These are phyloP conservation scores for Drosophila engyochracea DNA, from an alignment of 2,888 invertebrate genomes.

Conservation along the genomic window DNA sequence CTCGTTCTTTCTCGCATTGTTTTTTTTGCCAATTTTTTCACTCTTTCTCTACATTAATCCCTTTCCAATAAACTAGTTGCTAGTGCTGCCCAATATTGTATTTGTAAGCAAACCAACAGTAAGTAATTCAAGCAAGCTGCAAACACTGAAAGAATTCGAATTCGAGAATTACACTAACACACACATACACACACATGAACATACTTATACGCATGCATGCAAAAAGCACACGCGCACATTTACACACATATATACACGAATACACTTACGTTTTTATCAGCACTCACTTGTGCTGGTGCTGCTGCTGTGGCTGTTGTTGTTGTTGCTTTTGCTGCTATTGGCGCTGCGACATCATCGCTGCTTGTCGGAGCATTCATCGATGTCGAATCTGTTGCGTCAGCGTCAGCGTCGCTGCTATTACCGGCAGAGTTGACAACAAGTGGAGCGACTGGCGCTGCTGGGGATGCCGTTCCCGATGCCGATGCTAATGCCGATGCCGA, in stretches of 20 bases:
- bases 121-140: constrained; percentile 44
- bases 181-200: neutral
- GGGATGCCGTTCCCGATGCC: constrained; percentile 34
- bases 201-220: constrained; percentile 5
- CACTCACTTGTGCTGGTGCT: constrained; percentile 34
- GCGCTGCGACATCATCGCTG: constrained; percentile 41
- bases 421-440: constrained; percentile 71
- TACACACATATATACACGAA: constrained; percentile 23
- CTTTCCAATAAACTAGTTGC: constrained; percentile 5
- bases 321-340: constrained; percentile 36
- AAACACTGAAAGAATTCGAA: constrained; percentile 42
- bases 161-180: constrained; percentile 28
- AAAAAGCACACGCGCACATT: constrained; percentile 19
- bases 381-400: constrained; percentile 68
- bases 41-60: no score
- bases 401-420: constrained; percentile 43
- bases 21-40: neutral
- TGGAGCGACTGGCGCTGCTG: constrained; percentile 52
- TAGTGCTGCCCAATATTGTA: constrained; percentile 20
- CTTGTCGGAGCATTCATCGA: constrained; percentile 37
- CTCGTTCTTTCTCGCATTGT: neutral
- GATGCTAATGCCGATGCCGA: constrained; percentile 21
- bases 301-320: constrained; percentile 27
- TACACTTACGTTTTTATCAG: constrained; percentile 76
- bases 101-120: constrained; percentile 35